Evolutionary conservation across 2,888 invertebrate species (phyloP), one percentile per base, ranked within the genome.

Genomic region (Tenthredo livida): DNA sequence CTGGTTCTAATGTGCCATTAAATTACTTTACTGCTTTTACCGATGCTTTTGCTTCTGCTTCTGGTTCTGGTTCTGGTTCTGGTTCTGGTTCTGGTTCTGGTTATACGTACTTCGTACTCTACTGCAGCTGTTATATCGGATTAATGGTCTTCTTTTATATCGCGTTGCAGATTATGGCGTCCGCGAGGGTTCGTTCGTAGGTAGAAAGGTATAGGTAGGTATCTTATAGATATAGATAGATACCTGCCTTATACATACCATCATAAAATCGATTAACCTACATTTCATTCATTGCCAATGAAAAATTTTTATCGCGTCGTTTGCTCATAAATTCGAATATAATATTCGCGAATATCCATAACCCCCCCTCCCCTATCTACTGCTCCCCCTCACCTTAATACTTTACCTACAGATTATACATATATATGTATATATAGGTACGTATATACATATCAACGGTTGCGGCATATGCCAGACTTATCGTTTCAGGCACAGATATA

Each of bases 211-310:
- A 1, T 54, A 1, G 54, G 54, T 54, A 54, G n/a, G n/a, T 65
- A 67, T 33, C 67, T 67, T 67, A 17, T 33, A 33, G 17, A 17
- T 33, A 33, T 25, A 67, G 33, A 67, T 67, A 10, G 15, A 17
- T 67, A 12, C 33, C 29, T 67, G 7, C 4, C 33, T 6, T 67
- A 67, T 67, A 67, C 25, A 3, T 67, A 67, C 12, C 12, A 73
- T 21, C 43, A 43, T 73, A n/a, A 73, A 73, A 73, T 73, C 73
- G 73, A 73, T 73, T 43, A 73, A 73, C 73, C 73, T 73, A 73
- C 73, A 73, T 73, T 73, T 73, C 73, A 73, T 73, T 73, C 73
- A 73, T 73, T 73, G 73, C 43, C 73, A 73, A 73, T 73, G 73
- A 73, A 73, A 73, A 54, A 54, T 54, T 73, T 73, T 73, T 73